Conservation (phyloP, 2,113 vertebrate genomes). For the Paradoxurus hermaphroditus region DNA sequence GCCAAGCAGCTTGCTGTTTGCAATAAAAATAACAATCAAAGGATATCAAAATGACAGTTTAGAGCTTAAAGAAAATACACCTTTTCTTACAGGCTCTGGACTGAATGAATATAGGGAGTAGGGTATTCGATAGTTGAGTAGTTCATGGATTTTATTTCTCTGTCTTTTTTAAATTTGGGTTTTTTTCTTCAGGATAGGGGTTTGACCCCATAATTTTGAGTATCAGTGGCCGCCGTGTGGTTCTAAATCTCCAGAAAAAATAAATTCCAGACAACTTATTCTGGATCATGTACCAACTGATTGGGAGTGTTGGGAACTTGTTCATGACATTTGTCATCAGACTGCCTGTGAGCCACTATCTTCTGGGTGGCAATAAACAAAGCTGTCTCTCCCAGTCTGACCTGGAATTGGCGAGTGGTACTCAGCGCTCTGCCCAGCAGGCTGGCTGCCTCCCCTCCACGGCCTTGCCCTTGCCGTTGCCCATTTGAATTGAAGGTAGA, state of each 20-base stretch:
- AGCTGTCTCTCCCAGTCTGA: neutral
- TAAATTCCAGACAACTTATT: too few species aligned
- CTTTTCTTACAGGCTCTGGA: neutral
- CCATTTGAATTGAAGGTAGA: neutral
- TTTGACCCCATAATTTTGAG: neutral
- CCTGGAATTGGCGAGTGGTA: too few species aligned
- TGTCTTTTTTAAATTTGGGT: neutral
- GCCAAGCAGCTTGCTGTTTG: neutral
- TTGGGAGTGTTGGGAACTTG: neutral
- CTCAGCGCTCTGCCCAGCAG: rapidly evolving
- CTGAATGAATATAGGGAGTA: neutral
- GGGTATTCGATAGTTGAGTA: too few species aligned
- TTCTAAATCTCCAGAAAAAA: neutral
- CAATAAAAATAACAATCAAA: neutral
- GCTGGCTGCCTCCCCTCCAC: too few species aligned
- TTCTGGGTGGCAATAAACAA: neutral
- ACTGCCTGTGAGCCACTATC: neutral
- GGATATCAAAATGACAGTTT: neutral
- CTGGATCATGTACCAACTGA: neutral
- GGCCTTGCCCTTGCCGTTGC: neutral
- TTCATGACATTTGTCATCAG: neutral
- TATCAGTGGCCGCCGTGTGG: neutral
- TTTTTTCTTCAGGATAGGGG: neutral
- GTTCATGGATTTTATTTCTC: neutral
- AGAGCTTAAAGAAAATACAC: neutral